A percentile compares a stretch with the other conserved stretches of the same genome.
These are phyloP conservation scores for Leptinotarsa peninsularis DNA, from an alignment of 2,888 invertebrate genomes.

Conservation along the genomic window DNA sequence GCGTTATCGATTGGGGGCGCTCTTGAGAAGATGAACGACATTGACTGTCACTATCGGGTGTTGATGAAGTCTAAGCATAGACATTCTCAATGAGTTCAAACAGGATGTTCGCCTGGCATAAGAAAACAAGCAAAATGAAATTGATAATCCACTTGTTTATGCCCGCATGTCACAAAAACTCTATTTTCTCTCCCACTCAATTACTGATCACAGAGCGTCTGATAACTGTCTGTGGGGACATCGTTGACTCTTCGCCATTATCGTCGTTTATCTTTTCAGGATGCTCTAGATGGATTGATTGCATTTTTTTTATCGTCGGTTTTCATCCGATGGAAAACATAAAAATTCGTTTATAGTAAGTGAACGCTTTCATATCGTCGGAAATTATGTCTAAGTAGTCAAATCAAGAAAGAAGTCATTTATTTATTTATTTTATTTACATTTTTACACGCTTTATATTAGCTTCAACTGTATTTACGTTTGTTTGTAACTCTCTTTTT, in stretches of 20 bases:
- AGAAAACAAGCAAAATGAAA: neutral
- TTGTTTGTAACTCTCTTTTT: too few relatives aligned
- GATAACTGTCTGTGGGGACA: neutral
- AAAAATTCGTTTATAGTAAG: too few relatives aligned
- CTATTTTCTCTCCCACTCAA: neutral
- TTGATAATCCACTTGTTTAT: neutral
- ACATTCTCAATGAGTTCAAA: neutral
- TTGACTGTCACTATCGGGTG: conserved; percentile 6
- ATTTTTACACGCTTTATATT: too few relatives aligned
- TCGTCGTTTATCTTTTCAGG: neutral
- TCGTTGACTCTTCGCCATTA: neutral
- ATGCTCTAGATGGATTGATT: neutral
- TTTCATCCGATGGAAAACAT: too few relatives aligned
- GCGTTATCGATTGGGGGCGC: conserved; percentile 28
- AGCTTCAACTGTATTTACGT: too few relatives aligned
- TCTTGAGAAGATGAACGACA: conserved; percentile 28
- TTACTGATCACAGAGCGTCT: neutral
- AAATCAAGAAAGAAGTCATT: too few relatives aligned
- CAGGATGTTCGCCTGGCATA: neutral
- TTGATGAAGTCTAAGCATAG: neutral
- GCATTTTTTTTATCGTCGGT: too few relatives aligned
- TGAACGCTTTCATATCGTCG: too few relatives aligned
- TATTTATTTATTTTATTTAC: too few relatives aligned
- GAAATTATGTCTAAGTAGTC: too few relatives aligned
- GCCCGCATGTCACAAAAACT: neutral